Base-by-base conservation (phyloP, 2,113 vertebrate genomes). In the Columba janthina region DNA sequence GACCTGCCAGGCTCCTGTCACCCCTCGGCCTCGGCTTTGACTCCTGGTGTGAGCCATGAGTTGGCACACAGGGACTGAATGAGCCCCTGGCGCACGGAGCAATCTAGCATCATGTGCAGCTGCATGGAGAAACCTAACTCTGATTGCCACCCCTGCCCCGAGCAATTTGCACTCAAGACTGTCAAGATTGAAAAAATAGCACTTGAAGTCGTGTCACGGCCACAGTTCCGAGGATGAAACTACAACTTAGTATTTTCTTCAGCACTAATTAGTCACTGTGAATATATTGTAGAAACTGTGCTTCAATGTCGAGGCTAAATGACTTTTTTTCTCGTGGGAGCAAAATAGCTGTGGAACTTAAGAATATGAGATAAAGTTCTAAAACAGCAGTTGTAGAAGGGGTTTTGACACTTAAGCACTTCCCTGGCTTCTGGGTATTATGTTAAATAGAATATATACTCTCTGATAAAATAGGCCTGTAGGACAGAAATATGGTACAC, bases 231-330 rank as follows among this genome's bases (percentile, higher is more conserved):
- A 91, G 86, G 26, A 58, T 91, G 89, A 89, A 85, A 75, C 70
- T 80, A 71, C 57, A 96, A 32, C 61, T 84, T 57, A 93, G 67
- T 95, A 66, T 82, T 94, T 88, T 96, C 54, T 94, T 84, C 85
- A 74, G 78, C 42, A 25, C 44, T 96, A 91, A 94, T 97, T 95
- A 96, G 81, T 96, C 89, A 83, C 89, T 82, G 77, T 79, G 66
- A 90, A 97, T 95, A 67, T 44, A 64, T 83, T 84, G 74, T 82
- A 86, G 75, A 21, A 84, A 74, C 53, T 94, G 73, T 94, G 57
- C 18, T 57, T 92, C 79, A 44, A 10, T 75, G 24, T 31, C 64
- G 56, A 87, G 62, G 28, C 84, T 90, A 96, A 97, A 91, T 95
- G 10, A 56, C 85, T 78, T 93, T 70, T 81, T 78, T 79, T 21